Evolutionary conservation across 2,113 vertebrate species (phyloP).

Genomic region (Narcine bancroftii): DNA sequence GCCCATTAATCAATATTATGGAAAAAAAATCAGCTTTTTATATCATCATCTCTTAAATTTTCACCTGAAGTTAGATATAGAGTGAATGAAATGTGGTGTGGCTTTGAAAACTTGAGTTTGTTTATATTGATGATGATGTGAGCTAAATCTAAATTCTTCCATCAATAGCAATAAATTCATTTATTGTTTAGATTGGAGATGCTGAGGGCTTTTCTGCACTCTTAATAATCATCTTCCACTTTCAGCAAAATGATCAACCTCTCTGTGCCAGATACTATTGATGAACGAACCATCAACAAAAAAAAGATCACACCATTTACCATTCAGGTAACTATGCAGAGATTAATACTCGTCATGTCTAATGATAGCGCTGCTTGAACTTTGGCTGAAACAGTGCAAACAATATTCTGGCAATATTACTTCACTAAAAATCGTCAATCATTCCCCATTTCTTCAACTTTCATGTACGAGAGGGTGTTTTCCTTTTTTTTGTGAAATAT

Average conservation of each 20-base stretch:
- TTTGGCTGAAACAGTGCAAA: neutral
- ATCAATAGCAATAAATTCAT: neutral
- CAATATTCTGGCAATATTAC: neutral
- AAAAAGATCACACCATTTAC: slow-evolving; percentile 91
- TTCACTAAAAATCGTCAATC: neutral
- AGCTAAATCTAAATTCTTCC: neutral
- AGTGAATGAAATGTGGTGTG: neutral
- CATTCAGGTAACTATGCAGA: slow-evolving; percentile 64
- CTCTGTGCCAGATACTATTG: slow-evolving; percentile 91
- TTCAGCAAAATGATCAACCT: slow-evolving; percentile 96
- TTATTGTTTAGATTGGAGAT: neutral
- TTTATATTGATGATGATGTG: neutral
- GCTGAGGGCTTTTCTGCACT: neutral
- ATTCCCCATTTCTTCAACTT: neutral
- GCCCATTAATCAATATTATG: neutral
- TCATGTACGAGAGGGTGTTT: neutral
- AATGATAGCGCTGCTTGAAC: neutral
- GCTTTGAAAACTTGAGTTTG: neutral
- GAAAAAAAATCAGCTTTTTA: neutral
- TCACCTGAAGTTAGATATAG: no score
- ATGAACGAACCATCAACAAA: slow-evolving; percentile 93
- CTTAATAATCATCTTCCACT: slow-evolving; percentile 36
- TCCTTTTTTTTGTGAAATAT: neutral
- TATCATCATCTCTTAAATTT: neutral
- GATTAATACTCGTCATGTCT: neutral